phyloP scores from a whole-genome alignment of 2,113 vertebrate species.

The Murina feae region DNA sequence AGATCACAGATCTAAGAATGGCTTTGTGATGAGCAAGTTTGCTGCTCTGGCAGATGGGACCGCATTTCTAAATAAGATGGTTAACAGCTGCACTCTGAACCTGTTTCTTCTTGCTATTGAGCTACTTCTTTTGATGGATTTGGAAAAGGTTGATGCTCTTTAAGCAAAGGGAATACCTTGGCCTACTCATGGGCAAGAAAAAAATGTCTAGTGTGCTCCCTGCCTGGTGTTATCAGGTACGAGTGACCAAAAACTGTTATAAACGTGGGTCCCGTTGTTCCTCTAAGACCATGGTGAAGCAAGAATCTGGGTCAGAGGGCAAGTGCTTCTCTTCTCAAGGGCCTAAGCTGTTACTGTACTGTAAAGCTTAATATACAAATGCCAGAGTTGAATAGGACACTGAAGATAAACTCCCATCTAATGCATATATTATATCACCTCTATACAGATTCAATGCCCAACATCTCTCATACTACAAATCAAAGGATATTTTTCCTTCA shows the following conservation, averaged over 20 bases:
- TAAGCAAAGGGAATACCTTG: background rate
- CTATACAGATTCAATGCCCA: background rate
- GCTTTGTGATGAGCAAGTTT: background rate
- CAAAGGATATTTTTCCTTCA: background rate
- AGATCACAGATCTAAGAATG: background rate
- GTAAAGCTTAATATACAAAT: background rate
- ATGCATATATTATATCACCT: background rate
- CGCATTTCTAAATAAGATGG: background rate
- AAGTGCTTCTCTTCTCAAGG: background rate
- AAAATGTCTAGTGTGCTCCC: background rate
- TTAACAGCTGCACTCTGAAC: background rate
- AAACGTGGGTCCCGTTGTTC: background rate
- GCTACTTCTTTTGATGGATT: background rate
- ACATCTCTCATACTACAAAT: background rate
- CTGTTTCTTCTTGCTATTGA: background rate
- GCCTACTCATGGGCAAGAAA: background rate
- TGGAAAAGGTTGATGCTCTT: background rate
- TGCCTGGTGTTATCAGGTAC: background rate
- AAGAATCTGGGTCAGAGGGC: background rate
- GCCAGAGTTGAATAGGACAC: background rate
- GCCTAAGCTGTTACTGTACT: background rate
- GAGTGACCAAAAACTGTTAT: background rate
- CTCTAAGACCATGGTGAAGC: background rate
- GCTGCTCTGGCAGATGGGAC: background rate
- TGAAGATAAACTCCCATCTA: background rate